A percentile compares a stretch with the other conserved stretches of the same genome.
Evolutionary conservation across 1,140 invertebrate genomes (phyloP).

Genomic region (Tribolium castaneum): DNA sequence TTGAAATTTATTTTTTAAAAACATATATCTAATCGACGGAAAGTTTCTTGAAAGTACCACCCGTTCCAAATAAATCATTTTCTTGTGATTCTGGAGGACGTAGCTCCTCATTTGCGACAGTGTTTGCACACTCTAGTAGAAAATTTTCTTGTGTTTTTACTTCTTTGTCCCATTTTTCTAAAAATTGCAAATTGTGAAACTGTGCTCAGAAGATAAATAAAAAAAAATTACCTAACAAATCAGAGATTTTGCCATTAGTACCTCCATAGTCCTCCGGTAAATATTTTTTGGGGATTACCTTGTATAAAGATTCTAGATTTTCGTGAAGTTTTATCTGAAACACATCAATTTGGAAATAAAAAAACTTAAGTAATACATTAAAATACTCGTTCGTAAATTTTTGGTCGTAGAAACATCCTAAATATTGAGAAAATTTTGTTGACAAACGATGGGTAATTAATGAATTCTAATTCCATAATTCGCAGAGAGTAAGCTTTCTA

Average conservation of each 20-base stretch:
- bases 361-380: not conserved
- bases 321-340: slow-evolving; percentile 38
- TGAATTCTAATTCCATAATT: not conserved
- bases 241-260: not conserved
- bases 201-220: not conserved
- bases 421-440: not conserved
- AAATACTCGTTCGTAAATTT: slow-evolving; percentile 6
- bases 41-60: slow-evolving; percentile 41
- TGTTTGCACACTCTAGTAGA: not conserved
- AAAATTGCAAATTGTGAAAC: not conserved
- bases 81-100: not conserved
- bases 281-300: slow-evolving; percentile 12
- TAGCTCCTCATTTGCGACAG: slow-evolving; percentile 18
- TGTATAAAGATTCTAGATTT: slow-evolving; percentile 24
- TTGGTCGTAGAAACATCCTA: not conserved
- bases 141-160: slow-evolving; percentile 9
- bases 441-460: slow-evolving; percentile 6
- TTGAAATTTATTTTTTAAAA: not conserved
- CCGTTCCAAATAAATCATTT: slow-evolving; percentile 25
- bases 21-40: not conserved
- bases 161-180: slow-evolving; percentile 30
- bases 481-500: slow-evolving; percentile 24
- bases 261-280: slow-evolving; percentile 37
- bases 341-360: not conserved
- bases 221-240: slow-evolving; percentile 5